These are phyloP conservation scores for Tipula vernalis DNA, from an alignment of 2,888 invertebrate genomes.

Conservation along the genomic window DNA sequence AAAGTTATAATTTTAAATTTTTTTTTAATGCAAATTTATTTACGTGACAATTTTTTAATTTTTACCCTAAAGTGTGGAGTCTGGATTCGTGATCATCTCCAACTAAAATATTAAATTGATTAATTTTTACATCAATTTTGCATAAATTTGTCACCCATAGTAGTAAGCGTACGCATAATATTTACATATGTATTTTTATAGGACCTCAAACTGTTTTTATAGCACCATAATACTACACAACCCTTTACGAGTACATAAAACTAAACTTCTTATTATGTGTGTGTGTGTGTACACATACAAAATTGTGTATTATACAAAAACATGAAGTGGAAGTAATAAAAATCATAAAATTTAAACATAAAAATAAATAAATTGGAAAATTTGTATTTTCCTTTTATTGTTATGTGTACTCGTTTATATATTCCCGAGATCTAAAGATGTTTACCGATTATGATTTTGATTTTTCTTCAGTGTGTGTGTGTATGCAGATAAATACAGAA, in stretches of 20 bases:
- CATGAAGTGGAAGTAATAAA: constrained; percentile 8
- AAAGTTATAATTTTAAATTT: not conserved
- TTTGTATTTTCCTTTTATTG: not conserved
- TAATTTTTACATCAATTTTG: not conserved
- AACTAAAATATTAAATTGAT: not conserved
- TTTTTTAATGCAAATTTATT: constrained; percentile 6
- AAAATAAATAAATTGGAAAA: constrained; percentile 4
- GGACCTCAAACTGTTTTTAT: constrained; percentile 4
- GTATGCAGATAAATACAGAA: not conserved
- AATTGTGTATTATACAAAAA: not conserved
- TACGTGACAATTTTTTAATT: constrained; percentile 4
- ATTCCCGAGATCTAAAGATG: not conserved
- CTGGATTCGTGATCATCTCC: not conserved
- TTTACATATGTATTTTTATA: not conserved
- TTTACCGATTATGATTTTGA: not conserved
- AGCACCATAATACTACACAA: not conserved
- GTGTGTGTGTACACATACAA: too few relatives aligned
- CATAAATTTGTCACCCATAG: not conserved
- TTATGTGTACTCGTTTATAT: not conserved
- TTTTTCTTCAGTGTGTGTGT: not conserved
- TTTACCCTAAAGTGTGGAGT: not conserved
- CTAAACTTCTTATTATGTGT: not conserved
- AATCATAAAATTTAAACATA: not conserved
- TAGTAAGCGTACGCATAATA: not conserved
- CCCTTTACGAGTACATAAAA: not conserved